These are phyloP conservation scores for Sebastes variabilis DNA, from an alignment of 2,797 vertebrate genomes.

Conservation along the genomic window DNA sequence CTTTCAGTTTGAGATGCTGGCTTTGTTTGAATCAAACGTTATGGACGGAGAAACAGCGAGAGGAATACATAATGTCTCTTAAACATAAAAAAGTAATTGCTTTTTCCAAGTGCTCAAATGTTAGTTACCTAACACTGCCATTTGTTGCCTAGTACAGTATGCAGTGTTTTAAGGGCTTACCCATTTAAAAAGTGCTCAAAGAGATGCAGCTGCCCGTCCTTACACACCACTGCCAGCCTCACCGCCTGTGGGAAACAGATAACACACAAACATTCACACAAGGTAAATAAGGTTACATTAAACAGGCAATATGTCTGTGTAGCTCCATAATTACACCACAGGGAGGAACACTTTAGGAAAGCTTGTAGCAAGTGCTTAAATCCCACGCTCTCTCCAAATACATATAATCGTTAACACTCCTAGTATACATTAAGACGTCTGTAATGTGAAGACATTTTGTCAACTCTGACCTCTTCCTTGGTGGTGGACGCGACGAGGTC, in stretches of 20 bases:
- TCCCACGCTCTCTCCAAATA: background rate
- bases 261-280: background rate
- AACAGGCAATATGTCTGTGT: background rate
- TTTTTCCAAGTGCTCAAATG: background rate
- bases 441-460: background rate
- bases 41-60: background rate
- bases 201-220: constrained; percentile 95
- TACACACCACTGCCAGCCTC: constrained; percentile 94
- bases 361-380: background rate
- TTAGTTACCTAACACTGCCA: background rate
- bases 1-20: background rate
- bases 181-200: constrained; percentile 99
- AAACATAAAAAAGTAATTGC: background rate
- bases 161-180: constrained; percentile 81
- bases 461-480: constrained; percentile 90
- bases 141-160: background rate
- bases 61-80: background rate
- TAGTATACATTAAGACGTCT: background rate
- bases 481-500: constrained; percentile 90
- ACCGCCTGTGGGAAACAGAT: constrained; percentile 84
- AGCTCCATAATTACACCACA: background rate
- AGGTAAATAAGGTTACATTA: background rate
- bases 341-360: background rate
- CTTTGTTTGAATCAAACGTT: background rate
- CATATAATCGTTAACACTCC: background rate